Percentiles rank a stretch among this genome's conserved stretches.
Conservation (phyloP, 1,140 invertebrate species). For the Drosophila sproati region DNA sequence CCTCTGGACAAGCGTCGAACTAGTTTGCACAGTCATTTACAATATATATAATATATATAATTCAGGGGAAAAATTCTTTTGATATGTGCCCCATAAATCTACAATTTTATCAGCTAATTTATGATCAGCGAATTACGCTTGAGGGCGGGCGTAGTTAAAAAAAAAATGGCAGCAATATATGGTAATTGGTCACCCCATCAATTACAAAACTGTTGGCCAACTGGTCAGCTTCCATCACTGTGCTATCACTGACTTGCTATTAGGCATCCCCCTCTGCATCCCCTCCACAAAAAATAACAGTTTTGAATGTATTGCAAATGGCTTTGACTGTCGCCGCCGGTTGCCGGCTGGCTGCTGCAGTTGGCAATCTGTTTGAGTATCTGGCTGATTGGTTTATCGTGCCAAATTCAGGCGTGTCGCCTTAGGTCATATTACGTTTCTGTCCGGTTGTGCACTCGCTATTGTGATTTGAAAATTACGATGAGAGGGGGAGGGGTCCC, state of each 20-base stretch:
- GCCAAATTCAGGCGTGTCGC: slow-evolving; percentile 78
- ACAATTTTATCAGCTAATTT: slow-evolving; percentile 64
- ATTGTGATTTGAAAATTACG: slow-evolving; percentile 6
- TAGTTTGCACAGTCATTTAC: slow-evolving; percentile 62
- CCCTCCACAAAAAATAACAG: slow-evolving; percentile 7
- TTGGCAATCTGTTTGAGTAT: slow-evolving; percentile 47
- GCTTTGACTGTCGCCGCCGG: slow-evolving; percentile 58
- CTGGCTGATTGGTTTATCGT: slow-evolving; percentile 81
- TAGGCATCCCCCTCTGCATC: slow-evolving; percentile 29
- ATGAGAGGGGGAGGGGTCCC: slow-evolving; percentile 2
- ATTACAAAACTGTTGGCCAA: slow-evolving; percentile 45
- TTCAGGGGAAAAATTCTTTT: slow-evolving; percentile 57
- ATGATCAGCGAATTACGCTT: slow-evolving; percentile 37
- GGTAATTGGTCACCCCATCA: slow-evolving; percentile 68
- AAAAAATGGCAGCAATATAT: slow-evolving; percentile 34
- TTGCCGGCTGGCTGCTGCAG: slow-evolving; percentile 47
- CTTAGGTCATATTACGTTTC: slow-evolving; percentile 67
- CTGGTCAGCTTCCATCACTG: not conserved
- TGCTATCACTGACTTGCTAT: slow-evolving; percentile 31
- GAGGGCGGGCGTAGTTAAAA: slow-evolving; percentile 10
- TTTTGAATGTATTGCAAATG: slow-evolving; percentile 52
- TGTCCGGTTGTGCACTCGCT: slow-evolving; percentile 34
- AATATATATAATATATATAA: slow-evolving; percentile 44
- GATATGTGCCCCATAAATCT: slow-evolving; percentile 70
- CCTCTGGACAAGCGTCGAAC: slow-evolving; percentile 57